Evolutionary conservation across 2,113 vertebrate species (phyloP).

Genomic region (Marmota flaviventris): DNA sequence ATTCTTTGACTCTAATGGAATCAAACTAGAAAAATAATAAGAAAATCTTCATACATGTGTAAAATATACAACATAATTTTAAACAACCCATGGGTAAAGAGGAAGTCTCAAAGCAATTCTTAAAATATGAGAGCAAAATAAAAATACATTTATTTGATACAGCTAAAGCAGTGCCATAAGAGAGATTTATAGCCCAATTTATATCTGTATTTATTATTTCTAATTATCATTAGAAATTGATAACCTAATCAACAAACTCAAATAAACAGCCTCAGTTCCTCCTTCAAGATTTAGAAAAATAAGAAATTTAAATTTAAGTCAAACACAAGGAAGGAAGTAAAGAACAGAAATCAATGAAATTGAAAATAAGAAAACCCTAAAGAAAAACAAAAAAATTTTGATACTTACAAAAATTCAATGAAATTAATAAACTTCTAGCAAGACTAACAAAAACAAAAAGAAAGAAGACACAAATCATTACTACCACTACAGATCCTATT

Average conservation of each 20-base stretch:
- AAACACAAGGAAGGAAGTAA: background rate
- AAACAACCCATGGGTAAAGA: background rate
- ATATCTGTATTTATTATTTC: background rate
- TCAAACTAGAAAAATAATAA: background rate
- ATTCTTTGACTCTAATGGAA: background rate
- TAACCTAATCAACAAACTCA: background rate
- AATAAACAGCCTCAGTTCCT: background rate
- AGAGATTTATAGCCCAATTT: background rate
- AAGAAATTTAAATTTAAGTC: background rate
- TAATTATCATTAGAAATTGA: background rate
- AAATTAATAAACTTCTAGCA: background rate
- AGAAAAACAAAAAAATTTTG: slow-evolving; percentile 2
- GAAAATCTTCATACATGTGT: background rate
- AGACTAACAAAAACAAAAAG: background rate
- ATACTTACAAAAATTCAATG: background rate
- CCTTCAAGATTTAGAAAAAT: background rate
- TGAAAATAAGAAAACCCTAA: background rate
- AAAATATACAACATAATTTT: background rate
- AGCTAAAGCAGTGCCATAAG: background rate
- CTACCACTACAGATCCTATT: background rate
- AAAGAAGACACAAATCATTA: background rate
- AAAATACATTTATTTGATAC: background rate
- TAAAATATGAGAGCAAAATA: background rate
- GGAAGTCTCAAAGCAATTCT: background rate
- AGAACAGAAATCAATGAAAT: too few species aligned